A percentile compares a stretch with the other conserved stretches of the same genome.
phyloP scores from a whole-genome alignment of 2,113 vertebrate genomes.

The Dissostichus mawsoni region DNA sequence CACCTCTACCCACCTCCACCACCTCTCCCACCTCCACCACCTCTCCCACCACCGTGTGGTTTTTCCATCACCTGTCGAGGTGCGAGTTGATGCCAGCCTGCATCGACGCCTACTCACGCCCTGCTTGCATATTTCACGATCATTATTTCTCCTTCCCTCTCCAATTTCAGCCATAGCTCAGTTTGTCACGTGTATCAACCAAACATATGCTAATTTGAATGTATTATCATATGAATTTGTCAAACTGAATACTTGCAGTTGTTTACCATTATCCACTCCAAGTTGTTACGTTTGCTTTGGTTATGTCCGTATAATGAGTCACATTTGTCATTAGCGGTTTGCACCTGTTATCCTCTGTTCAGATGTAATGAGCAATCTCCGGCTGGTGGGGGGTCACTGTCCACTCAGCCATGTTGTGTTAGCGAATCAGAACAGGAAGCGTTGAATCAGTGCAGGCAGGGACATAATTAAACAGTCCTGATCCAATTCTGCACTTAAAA shows the following conservation, averaged over 20 bases:
- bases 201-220: slow-evolving; percentile 49
- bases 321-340: slow-evolving; percentile 6
- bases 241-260: background rate
- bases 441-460: too few species aligned
- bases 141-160: slow-evolving; percentile 17
- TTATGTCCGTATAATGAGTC: slow-evolving; percentile 8
- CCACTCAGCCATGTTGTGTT: background rate
- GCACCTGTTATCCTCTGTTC: slow-evolving; percentile 5
- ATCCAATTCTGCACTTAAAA: slow-evolving; percentile 8
- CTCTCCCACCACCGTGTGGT: background rate
- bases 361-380: background rate
- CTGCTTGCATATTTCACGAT: slow-evolving; percentile 40
- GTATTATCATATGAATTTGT: background rate
- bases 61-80: slow-evolving; percentile 23
- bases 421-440: slow-evolving; percentile 32
- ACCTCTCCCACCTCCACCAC: background rate
- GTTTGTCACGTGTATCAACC: slow-evolving; percentile 44
- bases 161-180: background rate
- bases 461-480: slow-evolving; percentile 19
- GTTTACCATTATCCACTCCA: background rate
- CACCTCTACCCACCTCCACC: too few species aligned
- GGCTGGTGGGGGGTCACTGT: background rate
- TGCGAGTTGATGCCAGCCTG: slow-evolving; percentile 46
- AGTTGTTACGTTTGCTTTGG: background rate
- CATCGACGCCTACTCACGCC: slow-evolving; percentile 49